A percentile compares a stretch with the other conserved stretches of the same genome.
phyloP scores from a whole-genome alignment of 2,113 vertebrate genomes.

The Poeciliopsis occidentalis region DNA sequence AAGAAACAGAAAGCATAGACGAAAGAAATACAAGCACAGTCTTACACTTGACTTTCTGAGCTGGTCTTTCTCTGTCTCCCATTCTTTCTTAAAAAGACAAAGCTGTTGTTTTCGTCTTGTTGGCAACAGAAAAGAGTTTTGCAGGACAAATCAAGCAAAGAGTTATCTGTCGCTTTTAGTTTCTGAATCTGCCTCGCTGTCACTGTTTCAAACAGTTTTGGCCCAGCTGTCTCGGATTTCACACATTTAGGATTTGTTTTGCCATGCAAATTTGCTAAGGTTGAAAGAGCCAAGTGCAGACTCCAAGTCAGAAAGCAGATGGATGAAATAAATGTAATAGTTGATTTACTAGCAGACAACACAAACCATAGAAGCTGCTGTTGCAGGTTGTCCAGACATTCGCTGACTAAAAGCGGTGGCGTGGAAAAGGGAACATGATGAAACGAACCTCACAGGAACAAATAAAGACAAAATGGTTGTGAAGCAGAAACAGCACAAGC shows the following conservation, averaged over 20 bases:
- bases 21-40: conserved; percentile 10
- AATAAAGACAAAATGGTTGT: not conserved
- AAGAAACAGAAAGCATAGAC: conserved; percentile 8
- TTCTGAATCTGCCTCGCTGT: not conserved
- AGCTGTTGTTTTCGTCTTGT: conserved; percentile 17
- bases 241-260: not conserved
- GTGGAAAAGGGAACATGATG: not conserved
- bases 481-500: not conserved
- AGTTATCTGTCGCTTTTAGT: not conserved
- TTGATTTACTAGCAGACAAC: not conserved
- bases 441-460: not conserved
- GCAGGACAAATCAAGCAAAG: conserved; percentile 8
- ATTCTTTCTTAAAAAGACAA: conserved; percentile 25
- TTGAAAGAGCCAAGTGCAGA: not conserved
- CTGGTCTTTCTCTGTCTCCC: conserved; percentile 1
- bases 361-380: not conserved
- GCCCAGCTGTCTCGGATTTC: not conserved
- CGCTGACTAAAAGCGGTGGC: not conserved
- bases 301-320: not conserved
- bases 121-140: not conserved
- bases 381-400: not conserved
- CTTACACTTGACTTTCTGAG: conserved; percentile 5
- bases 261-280: not conserved
- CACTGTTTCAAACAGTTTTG: conserved; percentile 3
- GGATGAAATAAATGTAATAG: not conserved